Evolutionary conservation across 1,140 invertebrate genomes (phyloP).

Genomic region (Ruditapes philippinarum): DNA sequence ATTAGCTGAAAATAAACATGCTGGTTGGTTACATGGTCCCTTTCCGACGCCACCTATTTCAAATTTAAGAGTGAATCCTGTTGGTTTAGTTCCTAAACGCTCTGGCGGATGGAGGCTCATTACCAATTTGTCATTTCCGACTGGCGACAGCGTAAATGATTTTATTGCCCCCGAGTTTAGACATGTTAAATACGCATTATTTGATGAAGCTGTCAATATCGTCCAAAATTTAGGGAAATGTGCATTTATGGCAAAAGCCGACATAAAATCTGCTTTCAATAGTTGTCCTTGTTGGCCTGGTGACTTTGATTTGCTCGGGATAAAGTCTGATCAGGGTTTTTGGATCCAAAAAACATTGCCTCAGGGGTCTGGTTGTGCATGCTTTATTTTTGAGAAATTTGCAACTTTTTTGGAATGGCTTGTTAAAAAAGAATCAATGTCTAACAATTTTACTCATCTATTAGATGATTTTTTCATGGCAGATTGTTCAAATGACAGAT

Average conservation of each 20-base stretch:
- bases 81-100: too few species aligned
- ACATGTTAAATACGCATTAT: too few species aligned
- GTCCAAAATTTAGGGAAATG: background rate
- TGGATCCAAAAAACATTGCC: slow-evolving; percentile 12
- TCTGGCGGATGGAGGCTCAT: too few species aligned
- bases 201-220: too few species aligned
- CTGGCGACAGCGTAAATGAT: too few species aligned
- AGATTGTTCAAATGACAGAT: background rate
- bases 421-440: background rate
- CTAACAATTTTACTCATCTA: background rate
- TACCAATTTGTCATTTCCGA: too few species aligned
- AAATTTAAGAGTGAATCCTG: too few species aligned
- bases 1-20: too few species aligned
- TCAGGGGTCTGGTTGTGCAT: background rate
- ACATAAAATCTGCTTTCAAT: slow-evolving; percentile 65
- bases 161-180: too few species aligned
- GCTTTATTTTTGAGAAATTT: slow-evolving; percentile 5
- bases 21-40: too few species aligned
- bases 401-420: background rate
- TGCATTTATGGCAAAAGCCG: slow-evolving; percentile 42
- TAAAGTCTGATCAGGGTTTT: background rate
- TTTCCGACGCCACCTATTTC: too few species aligned
- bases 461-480: slow-evolving; percentile 19
- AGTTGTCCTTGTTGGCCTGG: background rate
- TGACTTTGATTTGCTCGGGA: background rate